Evolutionary conservation across 2,888 invertebrate genomes (phyloP).

Genomic region (Anodontia alba): DNA sequence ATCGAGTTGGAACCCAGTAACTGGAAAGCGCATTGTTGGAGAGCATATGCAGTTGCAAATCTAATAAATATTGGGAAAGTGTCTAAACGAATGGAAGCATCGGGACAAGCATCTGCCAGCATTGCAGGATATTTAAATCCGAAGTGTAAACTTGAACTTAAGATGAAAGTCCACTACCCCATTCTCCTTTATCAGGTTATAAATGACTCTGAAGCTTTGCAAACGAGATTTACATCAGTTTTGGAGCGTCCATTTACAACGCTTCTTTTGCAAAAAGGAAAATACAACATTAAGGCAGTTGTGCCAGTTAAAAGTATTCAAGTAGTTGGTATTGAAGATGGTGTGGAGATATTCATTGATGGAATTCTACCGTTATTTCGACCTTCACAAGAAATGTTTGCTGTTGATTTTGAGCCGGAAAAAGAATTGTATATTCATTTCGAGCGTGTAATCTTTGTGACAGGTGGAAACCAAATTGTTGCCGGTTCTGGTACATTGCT

Average conservation of each 20-base stretch:
- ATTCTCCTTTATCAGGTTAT: constrained; percentile 27
- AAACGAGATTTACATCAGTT: not conserved
- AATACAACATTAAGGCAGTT: not conserved
- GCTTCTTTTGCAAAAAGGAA: constrained; percentile 29
- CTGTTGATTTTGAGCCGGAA: not conserved
- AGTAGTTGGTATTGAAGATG: constrained; percentile 45
- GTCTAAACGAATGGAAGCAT: not conserved
- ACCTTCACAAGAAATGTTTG: not conserved
- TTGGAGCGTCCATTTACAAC: constrained; percentile 26
- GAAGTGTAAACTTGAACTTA: constrained; percentile 14
- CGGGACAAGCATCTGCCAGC: constrained; percentile 39
- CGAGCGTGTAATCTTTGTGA: constrained; percentile 39
- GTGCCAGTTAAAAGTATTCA: constrained; percentile 29
- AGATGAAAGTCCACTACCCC: constrained; percentile 45
- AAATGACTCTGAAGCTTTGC: constrained; percentile 4
- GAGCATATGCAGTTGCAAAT: constrained; percentile 38
- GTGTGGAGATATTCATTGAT: constrained; percentile 20
- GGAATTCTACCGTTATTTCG: not conserved
- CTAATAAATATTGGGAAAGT: constrained; percentile 19
- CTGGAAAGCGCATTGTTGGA: constrained; percentile 44
- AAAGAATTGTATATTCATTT: constrained; percentile 29
- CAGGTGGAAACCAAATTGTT: constrained; percentile 10
- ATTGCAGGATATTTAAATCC: constrained; percentile 32
- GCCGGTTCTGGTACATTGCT: not conserved
- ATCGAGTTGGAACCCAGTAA: constrained; percentile 21